A percentile compares a stretch with the other conserved stretches of the same genome.
Evolutionary conservation across 2,888 invertebrate genomes (phyloP).

Genomic region (Cheilosia soror): DNA sequence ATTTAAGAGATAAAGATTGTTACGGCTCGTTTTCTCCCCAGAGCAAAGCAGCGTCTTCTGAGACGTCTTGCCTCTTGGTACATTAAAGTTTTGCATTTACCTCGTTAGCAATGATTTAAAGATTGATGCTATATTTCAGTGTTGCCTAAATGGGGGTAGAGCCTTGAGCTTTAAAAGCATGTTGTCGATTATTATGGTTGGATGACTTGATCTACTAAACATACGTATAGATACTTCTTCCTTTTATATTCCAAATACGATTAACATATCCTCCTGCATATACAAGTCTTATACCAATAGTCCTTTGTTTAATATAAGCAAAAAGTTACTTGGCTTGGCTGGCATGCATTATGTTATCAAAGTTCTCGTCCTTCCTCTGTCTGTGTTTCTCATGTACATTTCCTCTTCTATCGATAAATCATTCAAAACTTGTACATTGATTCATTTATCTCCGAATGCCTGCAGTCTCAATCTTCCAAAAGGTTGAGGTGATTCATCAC

Average conservation of each 20-base stretch:
- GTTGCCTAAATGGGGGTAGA: too few species aligned
- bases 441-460: constrained; percentile 61
- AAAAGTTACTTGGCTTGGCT: not conserved
- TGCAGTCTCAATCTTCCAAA: constrained; percentile 56
- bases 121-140: too few species aligned
- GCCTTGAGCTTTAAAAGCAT: too few species aligned
- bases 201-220: too few species aligned
- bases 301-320: not conserved
- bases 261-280: constrained; percentile 28
- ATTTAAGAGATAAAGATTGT: too few species aligned
- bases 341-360: constrained; percentile 21
- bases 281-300: constrained; percentile 4
- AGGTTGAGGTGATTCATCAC: constrained; percentile 66
- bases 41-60: too few species aligned
- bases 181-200: too few species aligned
- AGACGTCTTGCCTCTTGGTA: too few species aligned
- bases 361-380: not conserved
- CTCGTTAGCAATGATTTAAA: too few species aligned
- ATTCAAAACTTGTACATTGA: constrained; percentile 63
- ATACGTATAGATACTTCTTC: too few species aligned
- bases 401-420: constrained; percentile 44
- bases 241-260: not conserved
- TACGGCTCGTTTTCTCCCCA: too few species aligned
- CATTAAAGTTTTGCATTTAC: too few species aligned
- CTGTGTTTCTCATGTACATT: constrained; percentile 4